Percentiles rank a stretch among this genome's conserved stretches.
These are phyloP conservation scores for Ochlodes sylvanus DNA, from an alignment of 2,888 invertebrate species.

Conservation along the genomic window DNA sequence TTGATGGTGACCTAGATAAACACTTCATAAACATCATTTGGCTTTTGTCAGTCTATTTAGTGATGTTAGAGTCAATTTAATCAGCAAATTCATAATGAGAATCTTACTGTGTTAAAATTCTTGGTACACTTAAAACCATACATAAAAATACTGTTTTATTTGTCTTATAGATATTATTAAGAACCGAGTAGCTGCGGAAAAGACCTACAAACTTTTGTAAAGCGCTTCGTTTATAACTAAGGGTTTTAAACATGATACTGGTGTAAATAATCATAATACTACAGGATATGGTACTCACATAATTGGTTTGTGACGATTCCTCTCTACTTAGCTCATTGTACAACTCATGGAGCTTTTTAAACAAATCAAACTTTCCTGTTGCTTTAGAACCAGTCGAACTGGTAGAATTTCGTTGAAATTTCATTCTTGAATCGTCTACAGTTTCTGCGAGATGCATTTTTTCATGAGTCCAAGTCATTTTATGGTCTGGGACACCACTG, in stretches of 20 bases:
- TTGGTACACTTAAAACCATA: background rate
- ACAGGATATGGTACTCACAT: slow-evolving; percentile 63
- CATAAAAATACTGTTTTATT: background rate
- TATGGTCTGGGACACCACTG: slow-evolving; percentile 80
- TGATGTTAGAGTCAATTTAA: background rate
- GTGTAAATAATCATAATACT: background rate
- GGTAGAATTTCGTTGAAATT: slow-evolving; percentile 74
- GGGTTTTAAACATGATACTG: background rate
- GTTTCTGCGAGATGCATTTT: slow-evolving; percentile 80
- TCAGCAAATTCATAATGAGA: background rate
- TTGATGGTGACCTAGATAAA: slow-evolving; percentile 2
- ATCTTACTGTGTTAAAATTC: background rate
- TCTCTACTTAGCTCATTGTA: slow-evolving; percentile 79
- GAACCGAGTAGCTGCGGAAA: background rate
- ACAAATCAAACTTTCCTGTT: slow-evolving; percentile 78
- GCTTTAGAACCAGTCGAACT: slow-evolving; percentile 66
- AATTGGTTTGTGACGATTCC: slow-evolving; percentile 73
- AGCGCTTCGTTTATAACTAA: background rate
- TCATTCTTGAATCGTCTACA: slow-evolving; percentile 79
- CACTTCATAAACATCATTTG: background rate
- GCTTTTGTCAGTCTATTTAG: background rate
- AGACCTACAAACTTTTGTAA: background rate
- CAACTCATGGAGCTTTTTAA: slow-evolving; percentile 80
- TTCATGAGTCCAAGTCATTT: slow-evolving; percentile 84
- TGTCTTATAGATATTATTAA: background rate